phyloP scores from a whole-genome alignment of 2,797 vertebrate species.

The Pipistrellus pygmaeus region DNA sequence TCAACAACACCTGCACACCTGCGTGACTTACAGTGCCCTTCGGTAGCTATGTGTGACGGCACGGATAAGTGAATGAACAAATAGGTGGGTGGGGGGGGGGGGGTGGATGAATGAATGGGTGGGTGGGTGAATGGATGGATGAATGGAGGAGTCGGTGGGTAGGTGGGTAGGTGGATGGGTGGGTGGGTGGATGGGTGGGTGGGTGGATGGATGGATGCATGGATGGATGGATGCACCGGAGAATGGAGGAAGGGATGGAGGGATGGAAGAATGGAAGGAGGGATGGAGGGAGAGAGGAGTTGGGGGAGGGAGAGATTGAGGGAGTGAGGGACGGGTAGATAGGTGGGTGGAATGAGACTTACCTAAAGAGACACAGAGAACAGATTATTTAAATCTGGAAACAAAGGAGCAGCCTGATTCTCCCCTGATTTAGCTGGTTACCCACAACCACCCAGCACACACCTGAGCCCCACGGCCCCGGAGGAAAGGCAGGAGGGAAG shows the following conservation, averaged over 20 bases:
- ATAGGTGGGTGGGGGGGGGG: too few relatives aligned
- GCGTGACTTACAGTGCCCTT: neutral
- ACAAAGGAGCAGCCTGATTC: neutral
- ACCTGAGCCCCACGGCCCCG: neutral
- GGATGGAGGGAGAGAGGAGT: neutral
- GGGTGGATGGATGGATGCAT: too few relatives aligned
- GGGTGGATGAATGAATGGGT: neutral
- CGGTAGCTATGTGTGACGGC: neutral
- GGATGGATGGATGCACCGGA: too few relatives aligned
- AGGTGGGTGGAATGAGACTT: neutral
- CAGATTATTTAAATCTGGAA: conserved; percentile 10
- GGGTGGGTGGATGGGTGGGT: too few relatives aligned
- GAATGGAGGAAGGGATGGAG: neutral
- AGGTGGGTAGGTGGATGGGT: too few relatives aligned
- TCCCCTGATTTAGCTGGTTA: neutral
- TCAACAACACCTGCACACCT: neutral
- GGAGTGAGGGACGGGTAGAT: neutral
- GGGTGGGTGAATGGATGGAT: too few relatives aligned
- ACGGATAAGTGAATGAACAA: neutral
- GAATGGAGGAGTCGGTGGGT: too few relatives aligned
- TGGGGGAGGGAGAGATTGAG: too few relatives aligned
- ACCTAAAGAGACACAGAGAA: neutral
- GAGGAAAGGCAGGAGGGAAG: neutral
- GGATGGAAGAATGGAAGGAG: neutral
- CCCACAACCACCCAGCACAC: neutral